Evolutionary conservation across 2,113 vertebrate genomes (phyloP).

Genomic region (Burhinus bistriatus): DNA sequence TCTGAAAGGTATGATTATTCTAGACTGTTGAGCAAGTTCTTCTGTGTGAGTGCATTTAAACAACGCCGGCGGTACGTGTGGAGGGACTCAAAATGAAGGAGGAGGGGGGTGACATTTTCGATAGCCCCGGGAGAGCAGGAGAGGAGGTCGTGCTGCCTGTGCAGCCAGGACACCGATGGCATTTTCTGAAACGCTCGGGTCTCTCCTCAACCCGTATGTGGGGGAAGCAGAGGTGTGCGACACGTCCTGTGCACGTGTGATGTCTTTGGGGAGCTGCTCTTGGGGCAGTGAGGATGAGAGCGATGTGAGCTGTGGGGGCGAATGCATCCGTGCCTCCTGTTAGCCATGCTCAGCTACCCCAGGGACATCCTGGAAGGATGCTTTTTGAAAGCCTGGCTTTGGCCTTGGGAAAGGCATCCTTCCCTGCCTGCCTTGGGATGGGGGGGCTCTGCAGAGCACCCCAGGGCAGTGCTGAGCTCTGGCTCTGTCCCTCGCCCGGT

Average conservation of each 20-base stretch:
- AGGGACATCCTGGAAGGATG: not conserved
- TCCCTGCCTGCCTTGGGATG: fast-evolving
- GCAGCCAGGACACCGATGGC: not conserved
- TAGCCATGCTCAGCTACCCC: fast-evolving
- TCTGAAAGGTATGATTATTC: slow-evolving; percentile 64
- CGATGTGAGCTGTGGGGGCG: fast-evolving
- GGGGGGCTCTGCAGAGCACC: not conserved
- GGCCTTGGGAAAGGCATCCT: not conserved
- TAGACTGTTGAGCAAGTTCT: slow-evolving; percentile 52
- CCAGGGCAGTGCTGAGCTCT: not conserved
- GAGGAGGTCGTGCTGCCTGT: not conserved
- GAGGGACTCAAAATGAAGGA: not conserved
- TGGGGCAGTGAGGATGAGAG: not conserved
- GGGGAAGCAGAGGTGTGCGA: not conserved
- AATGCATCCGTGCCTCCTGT: not conserved
- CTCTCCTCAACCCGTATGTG: not conserved
- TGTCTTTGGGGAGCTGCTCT: not conserved
- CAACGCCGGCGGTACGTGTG: not conserved
- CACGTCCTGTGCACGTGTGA: not conserved
- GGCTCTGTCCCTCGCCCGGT: not conserved
- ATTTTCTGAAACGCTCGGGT: not conserved
- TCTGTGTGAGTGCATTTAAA: slow-evolving; percentile 42
- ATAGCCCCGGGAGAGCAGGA: not conserved
- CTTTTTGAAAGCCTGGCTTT: not conserved
- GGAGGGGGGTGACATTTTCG: not conserved